These are phyloP conservation scores for Melanerpes formicivorus DNA, from an alignment of 2,113 vertebrate genomes.

Conservation along the genomic window DNA sequence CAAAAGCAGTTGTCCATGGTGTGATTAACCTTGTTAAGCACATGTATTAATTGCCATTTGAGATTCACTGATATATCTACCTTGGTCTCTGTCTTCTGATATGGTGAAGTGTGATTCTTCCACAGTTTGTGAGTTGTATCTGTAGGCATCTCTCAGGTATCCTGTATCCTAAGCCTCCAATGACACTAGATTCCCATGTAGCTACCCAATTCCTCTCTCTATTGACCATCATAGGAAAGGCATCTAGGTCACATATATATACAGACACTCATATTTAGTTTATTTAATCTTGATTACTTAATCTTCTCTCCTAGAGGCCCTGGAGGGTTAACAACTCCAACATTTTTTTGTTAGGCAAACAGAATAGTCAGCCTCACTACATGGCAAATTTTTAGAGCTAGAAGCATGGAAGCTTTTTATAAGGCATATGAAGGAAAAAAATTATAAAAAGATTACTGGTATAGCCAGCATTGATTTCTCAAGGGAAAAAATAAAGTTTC, in stretches of 20 bases:
- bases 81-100: background rate
- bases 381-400: background rate
- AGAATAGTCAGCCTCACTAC: background rate
- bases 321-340: background rate
- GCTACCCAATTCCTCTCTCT: background rate
- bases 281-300: background rate
- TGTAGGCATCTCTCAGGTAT: background rate
- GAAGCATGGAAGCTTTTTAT: background rate
- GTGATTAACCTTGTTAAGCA: background rate
- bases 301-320: background rate
- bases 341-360: background rate
- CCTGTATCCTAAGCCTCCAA: background rate
- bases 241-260: accelerated
- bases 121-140: background rate
- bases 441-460: background rate
- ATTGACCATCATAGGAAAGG: background rate
- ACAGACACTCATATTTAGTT: background rate
- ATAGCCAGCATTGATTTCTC: background rate
- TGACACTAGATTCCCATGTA: background rate
- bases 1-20: background rate
- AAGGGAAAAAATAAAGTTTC: background rate
- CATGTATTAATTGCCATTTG: background rate
- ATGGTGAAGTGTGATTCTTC: background rate
- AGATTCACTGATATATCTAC: background rate
- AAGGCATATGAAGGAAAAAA: background rate